These are phyloP conservation scores for Trypoxylus dichotomus DNA, from an alignment of 1,140 invertebrate species.

Conservation along the genomic window DNA sequence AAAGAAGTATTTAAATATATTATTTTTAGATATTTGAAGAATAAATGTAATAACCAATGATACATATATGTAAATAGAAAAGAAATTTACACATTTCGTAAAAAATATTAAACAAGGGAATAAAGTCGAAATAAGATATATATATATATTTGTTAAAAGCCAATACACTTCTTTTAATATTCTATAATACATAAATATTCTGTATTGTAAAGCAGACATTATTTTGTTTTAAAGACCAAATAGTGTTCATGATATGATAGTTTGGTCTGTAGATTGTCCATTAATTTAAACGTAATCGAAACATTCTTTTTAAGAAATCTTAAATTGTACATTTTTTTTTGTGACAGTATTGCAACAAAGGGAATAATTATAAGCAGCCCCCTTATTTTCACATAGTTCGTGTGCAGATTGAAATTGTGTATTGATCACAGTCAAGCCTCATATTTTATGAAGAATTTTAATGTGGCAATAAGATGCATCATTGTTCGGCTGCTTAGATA, in stretches of 20 bases:
- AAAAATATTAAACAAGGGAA: no score
- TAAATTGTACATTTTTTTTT: not conserved
- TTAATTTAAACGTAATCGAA: not conserved
- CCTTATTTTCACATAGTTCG: not conserved
- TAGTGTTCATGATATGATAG: slow-evolving; percentile 7
- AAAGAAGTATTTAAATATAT: not conserved
- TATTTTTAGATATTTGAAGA: no score
- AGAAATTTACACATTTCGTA: no score
- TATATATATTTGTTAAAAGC: no score
- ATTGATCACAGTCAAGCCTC: slow-evolving; percentile 14
- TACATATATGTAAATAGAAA: no score
- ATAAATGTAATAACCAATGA: no score
- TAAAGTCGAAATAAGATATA: no score
- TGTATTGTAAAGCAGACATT: not conserved
- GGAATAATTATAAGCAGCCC: slow-evolving; percentile 3
- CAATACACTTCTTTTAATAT: no score
- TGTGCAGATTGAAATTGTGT: not conserved
- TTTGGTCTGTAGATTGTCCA: slow-evolving; percentile 12
- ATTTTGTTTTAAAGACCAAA: slow-evolving; percentile 7
- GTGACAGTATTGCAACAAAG: not conserved
- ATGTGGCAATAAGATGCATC: slow-evolving; percentile 18
- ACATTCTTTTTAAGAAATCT: not conserved
- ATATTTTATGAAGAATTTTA: slow-evolving; percentile 1
- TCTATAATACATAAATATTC: not conserved
- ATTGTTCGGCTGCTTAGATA: not conserved